Percentiles rank a stretch among this genome's conserved stretches.
phyloP scores from a whole-genome alignment of 2,797 vertebrate species.

The Myotis daubentonii region DNA sequence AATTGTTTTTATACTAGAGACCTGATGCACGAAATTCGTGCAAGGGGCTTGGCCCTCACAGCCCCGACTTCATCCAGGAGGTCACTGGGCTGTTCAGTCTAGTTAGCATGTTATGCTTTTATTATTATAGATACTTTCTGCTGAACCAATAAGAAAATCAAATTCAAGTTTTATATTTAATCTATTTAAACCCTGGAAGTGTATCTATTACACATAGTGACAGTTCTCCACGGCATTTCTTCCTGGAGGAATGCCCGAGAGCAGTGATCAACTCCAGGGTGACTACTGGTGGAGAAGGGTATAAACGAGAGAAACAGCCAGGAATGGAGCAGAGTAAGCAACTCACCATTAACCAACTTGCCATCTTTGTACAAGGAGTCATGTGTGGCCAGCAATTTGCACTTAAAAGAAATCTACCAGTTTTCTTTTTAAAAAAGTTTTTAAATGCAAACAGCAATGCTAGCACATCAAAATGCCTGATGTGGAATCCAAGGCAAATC shows the following conservation, averaged over 20 bases:
- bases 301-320: background rate
- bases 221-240: background rate
- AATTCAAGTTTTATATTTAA: constrained; percentile 25
- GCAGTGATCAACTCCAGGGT: background rate
- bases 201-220: background rate
- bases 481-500: background rate
- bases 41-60: no score
- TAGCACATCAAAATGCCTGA: background rate
- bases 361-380: background rate
- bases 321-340: background rate
- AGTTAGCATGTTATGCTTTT: no score
- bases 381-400: background rate
- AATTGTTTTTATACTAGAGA: background rate
- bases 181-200: background rate
- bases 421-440: background rate
- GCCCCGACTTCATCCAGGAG: no score
- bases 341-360: no score
- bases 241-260: background rate
- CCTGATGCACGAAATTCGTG: no score
- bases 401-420: background rate
- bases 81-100: no score
- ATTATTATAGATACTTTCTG: background rate
- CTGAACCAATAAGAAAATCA: constrained; percentile 26
- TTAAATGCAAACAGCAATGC: background rate
- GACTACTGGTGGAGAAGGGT: background rate